Evolutionary conservation across 2,888 invertebrate genomes (phyloP), one percentile per base, ranked within the genome.

Genomic region (Nineta flava): DNA sequence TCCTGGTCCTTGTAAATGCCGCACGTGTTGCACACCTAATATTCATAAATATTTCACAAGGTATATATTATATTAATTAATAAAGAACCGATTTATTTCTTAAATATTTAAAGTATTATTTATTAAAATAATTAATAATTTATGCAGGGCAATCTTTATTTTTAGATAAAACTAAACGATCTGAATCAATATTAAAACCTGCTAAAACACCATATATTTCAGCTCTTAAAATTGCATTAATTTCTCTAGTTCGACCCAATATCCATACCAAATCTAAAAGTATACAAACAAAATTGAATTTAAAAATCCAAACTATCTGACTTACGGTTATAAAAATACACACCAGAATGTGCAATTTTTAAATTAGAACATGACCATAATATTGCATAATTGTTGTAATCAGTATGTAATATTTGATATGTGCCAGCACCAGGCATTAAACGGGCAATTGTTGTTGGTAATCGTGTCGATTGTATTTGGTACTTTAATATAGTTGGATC

Each of bases 291-390:
- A n/a, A n/a, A n/a, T n/a, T n/a, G n/a, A n/a, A n/a, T n/a, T n/a
- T n/a, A n/a, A n/a, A n/a, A n/a, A n/a, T n/a, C n/a, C n/a, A n/a
- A n/a, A n/a, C n/a, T n/a, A n/a, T n/a, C n/a, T n/a, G n/a, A n/a
- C n/a, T n/a, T n/a, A 10, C 32, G 32, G 32, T 32, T 15, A 42
- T 15, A 42, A 17, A 15, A 12, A 43, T 17, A 26, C 26, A 26
- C 60, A 79, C 81, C 81, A 61, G 76, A 69, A 60, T 80, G 75
- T 50, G 76, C 71, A 45, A 81, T 57, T 47, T 76, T 76, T 54
- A 80, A 70, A 63, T 77, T 80, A 16, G 78, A 75, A 59, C 85
- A 85, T 3, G 83, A 82, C 79, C 83, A 85, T 46, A 85, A 60
- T 53, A 85, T 72, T 35, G 83, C 83, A 65, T 78, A 83, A 59